These are phyloP conservation scores for Mycteria americana DNA, from an alignment of 2,797 vertebrate species.

Conservation along the genomic window DNA sequence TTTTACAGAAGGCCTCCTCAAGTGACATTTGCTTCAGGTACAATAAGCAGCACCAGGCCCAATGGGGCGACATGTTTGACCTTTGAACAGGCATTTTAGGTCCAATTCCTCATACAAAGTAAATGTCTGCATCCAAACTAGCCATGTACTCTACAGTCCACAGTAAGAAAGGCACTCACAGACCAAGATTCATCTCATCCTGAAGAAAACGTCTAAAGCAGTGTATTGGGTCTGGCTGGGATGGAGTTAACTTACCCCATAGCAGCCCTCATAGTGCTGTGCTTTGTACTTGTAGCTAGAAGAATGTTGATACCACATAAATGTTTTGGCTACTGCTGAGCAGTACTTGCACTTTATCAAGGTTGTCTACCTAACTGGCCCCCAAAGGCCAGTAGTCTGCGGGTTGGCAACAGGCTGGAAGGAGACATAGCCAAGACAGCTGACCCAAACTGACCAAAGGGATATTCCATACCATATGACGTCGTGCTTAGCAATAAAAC, in stretches of 20 bases:
- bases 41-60: neutral
- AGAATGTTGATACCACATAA: neutral
- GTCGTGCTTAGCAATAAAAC: neutral
- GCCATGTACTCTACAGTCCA: too few relatives aligned
- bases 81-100: neutral
- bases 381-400: too few relatives aligned
- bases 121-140: neutral
- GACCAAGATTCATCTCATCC: neutral
- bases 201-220: neutral
- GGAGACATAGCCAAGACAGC: neutral
- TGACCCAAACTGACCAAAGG: neutral
- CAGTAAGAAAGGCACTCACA: neutral
- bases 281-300: neutral
- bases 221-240: neutral
- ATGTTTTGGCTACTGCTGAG: neutral
- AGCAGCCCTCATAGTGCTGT: neutral
- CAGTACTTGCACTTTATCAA: neutral
- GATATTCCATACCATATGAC: neutral
- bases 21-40: neutral
- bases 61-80: neutral
- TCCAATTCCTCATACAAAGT: neutral
- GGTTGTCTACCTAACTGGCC: neutral
- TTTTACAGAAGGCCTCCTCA: neutral
- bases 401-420: neutral
- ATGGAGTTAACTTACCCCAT: too few relatives aligned